Base-by-base conservation (phyloP, 2,113 vertebrate species). In the Thunnus thynnus region DNA sequence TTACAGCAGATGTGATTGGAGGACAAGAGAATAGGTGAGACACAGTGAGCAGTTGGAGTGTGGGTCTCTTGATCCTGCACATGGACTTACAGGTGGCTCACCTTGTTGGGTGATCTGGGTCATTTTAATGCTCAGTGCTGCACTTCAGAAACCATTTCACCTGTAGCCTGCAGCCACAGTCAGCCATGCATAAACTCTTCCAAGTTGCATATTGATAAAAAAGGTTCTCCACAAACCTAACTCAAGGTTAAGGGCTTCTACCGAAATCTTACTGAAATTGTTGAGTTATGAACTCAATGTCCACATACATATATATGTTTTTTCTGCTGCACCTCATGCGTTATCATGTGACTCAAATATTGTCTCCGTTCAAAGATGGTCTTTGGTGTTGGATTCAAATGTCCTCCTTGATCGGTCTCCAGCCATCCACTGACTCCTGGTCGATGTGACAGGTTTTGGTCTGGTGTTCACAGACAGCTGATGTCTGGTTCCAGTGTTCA, bases 111-210 rank as follows among this genome's bases (percentile, higher is more conserved):
- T 47, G 22, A 17, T 63, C 41, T 30, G 17, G 25, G 22, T 56
- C 41, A 64, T 47, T 60, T 41, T 30, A 46, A 71, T 46, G 57
- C 51, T 58, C n/a, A 1, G 46, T 27, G 25, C 57, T 52, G 30
- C 30, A 14, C 55, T 32, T 44, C 11, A 41, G 51, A 72, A 61
- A 10, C 25, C n/a, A 18, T 41, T 48, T 63, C 27, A 62, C 41
- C 76, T 74, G 44, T 22, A 61, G 56, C 52, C 52, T 17, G 4
- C 36, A 68, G 63, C 63, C 69, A 69, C 27, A 50, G 9, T 44
- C 20, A 51, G 61, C 52, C 30, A 65, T 72, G 73, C 66, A 76
- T 51, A 22, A 27, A 82, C 20, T 50, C 13, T 16, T 36, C 16
- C 47, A 51, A 66, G 54, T 20, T 60, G 30, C 32, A 56, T 12